Percentiles rank a stretch among this genome's conserved stretches.
phyloP scores from a whole-genome alignment of 2,888 invertebrate genomes.

The Dendrolimus houi region DNA sequence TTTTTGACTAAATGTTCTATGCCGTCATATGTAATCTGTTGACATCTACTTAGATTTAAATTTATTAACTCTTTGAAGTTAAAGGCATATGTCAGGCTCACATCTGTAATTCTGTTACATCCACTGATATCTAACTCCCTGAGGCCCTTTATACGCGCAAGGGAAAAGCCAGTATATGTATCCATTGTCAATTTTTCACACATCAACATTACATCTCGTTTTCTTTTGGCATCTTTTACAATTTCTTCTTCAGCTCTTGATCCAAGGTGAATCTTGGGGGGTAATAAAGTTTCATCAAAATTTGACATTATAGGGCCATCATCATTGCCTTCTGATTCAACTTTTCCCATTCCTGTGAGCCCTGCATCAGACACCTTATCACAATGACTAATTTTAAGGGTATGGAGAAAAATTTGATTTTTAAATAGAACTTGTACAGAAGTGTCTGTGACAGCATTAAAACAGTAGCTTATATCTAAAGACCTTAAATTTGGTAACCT shows the following conservation, averaged over 20 bases:
- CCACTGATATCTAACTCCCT: constrained; percentile 79
- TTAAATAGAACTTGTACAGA: constrained; percentile 81
- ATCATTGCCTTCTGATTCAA: constrained; percentile 39
- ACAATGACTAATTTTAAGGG: constrained; percentile 80
- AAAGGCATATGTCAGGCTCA: constrained; percentile 81
- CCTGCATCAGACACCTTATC: constrained; percentile 82
- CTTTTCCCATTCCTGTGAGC: constrained; percentile 79
- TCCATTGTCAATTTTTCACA: constrained; percentile 71
- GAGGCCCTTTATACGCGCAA: constrained; percentile 72
- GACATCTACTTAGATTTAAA: constrained; percentile 81
- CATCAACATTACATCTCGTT: constrained; percentile 78
- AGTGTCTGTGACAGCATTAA: constrained; percentile 82
- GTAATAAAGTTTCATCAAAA: constrained; percentile 32
- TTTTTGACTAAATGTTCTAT: constrained; percentile 78
- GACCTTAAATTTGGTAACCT: constrained; percentile 73
- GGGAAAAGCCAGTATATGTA: constrained; percentile 64
- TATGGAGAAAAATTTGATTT: constrained; percentile 75
- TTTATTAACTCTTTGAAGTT: constrained; percentile 78
- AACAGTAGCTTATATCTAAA: constrained; percentile 81
- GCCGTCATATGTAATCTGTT: constrained; percentile 81
- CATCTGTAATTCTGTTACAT: constrained; percentile 83
- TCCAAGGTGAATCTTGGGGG: constrained; percentile 74
- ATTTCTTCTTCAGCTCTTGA: constrained; percentile 83
- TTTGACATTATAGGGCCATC: constrained; percentile 48
- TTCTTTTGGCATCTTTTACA: constrained; percentile 79